phyloP scores from a whole-genome alignment of 2,797 vertebrate species.

The Danionella dracula region DNA sequence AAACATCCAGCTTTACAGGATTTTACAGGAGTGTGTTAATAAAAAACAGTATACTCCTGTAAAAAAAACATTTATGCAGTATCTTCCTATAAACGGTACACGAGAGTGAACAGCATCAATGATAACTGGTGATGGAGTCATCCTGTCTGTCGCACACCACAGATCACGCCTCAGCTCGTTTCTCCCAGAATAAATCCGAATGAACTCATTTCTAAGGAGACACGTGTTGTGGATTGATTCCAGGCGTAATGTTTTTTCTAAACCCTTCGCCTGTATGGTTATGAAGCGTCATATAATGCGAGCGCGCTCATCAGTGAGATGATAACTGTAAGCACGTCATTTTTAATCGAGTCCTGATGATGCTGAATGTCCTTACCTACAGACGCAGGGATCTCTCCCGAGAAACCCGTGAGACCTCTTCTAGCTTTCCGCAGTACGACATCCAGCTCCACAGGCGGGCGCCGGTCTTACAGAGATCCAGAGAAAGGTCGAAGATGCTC shows the following conservation, averaged over 20 bases:
- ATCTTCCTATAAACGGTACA: no score
- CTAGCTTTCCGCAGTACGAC: background rate
- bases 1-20: no score
- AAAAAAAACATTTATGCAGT: no score
- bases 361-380: constrained; percentile 53
- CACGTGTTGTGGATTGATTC: background rate
- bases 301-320: background rate
- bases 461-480: background rate
- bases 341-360: background rate
- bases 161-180: no score
- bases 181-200: no score
- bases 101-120: no score
- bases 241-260: background rate
- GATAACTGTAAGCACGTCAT: background rate
- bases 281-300: background rate
- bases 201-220: no score
- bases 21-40: no score
- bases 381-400: constrained; percentile 50
- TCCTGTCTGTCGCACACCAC: no score
- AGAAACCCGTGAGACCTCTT: background rate
- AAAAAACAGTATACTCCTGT: no score
- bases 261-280: background rate
- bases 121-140: no score
- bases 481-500: background rate
- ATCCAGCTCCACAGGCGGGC: background rate